Evolutionary conservation across 1,140 invertebrate species (phyloP), one percentile per base, ranked within the genome.

Genomic region (Drosophila punjabiensis): DNA sequence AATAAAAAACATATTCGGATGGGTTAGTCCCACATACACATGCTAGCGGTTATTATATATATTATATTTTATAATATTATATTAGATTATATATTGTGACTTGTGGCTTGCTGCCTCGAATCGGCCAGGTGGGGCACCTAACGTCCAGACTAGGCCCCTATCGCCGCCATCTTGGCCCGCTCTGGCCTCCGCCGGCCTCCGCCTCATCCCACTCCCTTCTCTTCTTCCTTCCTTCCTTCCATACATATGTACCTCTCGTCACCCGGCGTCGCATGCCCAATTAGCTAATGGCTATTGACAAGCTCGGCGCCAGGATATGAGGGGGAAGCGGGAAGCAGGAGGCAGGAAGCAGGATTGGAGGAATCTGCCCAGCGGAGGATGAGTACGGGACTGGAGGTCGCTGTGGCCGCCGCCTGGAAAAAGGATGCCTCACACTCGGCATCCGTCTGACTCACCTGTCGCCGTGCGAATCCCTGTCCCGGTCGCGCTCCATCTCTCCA

Each of bases 201-300:
- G 11, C 11, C 50, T 16, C 24, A 9, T n/a, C 28, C 50, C 11
- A 9, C 28, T 16, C 1, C 24, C 24, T 2, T n/a, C n/a, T n/a
- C n/a, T 24, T 24, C 24, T 24, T 24, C 24, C 24, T 24, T 2
- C n/a, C n/a, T n/a, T n/a, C n/a, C n/a, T n/a, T n/a, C n/a, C 24
- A 24, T 24, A 24, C 24, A 3, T 24, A 2, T 24, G 24, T 24
- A 1, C 24, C 24, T 24, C 24, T 24, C 24, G 24, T 24, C 24
- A 3, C 24, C 59, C 74, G 64, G 67, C 52, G 74, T 58, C 37
- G 14, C 5, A 1, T 47, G 61, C 53, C 65, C 77, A 81, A 82
- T 87, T 87, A 87, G 81, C 84, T 88, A 87, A 87, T 89, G 76
- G 73, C 71, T 81, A 83, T 83, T 88, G 75, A 81, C 84, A 77